Conservation (phyloP, 2,797 vertebrate species). For the Spondyliosoma cantharus region DNA sequence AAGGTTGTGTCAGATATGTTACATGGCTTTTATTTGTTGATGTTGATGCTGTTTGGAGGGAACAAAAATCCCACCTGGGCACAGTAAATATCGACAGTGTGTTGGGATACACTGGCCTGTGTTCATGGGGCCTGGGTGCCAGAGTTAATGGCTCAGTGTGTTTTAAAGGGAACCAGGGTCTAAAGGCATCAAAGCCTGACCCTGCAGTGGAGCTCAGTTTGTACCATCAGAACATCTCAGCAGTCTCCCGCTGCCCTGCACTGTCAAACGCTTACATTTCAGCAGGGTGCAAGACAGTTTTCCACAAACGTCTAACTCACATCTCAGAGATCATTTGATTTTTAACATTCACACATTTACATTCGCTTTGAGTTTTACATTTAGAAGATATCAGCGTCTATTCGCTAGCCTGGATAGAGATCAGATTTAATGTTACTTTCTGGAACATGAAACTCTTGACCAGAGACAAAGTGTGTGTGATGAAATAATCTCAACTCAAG, state of each 20-base stretch:
- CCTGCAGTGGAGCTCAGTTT: conserved; percentile 62
- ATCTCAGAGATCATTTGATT: not conserved
- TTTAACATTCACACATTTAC: not conserved
- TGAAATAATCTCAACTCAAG: conserved; percentile 15
- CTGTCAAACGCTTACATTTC: not conserved
- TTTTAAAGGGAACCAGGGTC: conserved; percentile 82
- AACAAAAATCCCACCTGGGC: conserved; percentile 1
- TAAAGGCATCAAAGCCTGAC: conserved; percentile 52
- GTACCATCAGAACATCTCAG: conserved; percentile 9
- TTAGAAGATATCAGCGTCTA: not conserved
- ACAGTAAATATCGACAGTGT: not conserved
- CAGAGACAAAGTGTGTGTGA: not conserved
- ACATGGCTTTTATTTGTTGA: conserved; percentile 13
- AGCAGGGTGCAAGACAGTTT: conserved; percentile 34
- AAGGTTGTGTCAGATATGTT: not conserved
- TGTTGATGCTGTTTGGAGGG: not conserved
- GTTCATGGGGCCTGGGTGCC: conserved; percentile 59
- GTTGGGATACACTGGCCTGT: not conserved
- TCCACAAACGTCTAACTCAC: conserved; percentile 14
- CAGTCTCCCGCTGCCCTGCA: conserved; percentile 19
- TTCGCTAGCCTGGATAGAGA: not conserved
- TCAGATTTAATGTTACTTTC: not conserved
- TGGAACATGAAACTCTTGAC: not conserved
- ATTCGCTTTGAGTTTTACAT: not conserved
- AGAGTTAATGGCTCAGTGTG: conserved; percentile 62